Percentiles rank a stretch among this genome's conserved stretches.
Conservation (phyloP, 2,113 vertebrate genomes). For the Fregata magnificens region DNA sequence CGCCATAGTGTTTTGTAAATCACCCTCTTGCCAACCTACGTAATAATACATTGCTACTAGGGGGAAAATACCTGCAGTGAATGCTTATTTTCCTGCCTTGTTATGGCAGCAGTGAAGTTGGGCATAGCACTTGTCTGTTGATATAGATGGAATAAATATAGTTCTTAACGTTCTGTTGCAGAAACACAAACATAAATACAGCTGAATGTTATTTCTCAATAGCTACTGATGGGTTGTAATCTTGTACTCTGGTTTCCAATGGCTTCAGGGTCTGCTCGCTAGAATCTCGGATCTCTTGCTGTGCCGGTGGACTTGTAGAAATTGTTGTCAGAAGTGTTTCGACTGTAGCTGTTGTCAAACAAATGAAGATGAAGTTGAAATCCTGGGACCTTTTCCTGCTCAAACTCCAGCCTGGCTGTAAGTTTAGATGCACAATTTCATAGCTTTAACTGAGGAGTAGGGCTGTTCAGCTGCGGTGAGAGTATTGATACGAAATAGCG, state of each 20-base stretch:
- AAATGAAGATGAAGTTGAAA: conserved; percentile 89
- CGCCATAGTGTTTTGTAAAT: conserved; percentile 17
- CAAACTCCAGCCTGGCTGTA: conserved; percentile 90
- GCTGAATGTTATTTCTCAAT: conserved; percentile 37
- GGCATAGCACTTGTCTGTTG: conserved; percentile 36
- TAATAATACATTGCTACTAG: conserved; percentile 10
- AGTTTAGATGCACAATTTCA: conserved; percentile 56
- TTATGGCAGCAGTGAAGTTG: neutral
- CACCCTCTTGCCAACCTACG: conserved; percentile 42
- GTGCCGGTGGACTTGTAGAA: conserved; percentile 84
- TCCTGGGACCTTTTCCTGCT: conserved; percentile 89
- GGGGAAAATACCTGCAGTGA: conserved; percentile 62
- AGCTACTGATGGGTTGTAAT: conserved; percentile 58
- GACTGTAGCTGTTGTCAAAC: conserved; percentile 86
- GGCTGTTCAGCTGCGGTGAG: neutral
- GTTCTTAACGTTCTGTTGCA: conserved; percentile 24
- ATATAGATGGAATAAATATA: conserved; percentile 40
- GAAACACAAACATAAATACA: conserved; percentile 42
- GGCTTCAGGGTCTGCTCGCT: conserved; percentile 84
- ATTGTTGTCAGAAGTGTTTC: conserved; percentile 86
- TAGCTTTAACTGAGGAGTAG: neutral
- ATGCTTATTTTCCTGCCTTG: conserved; percentile 51
- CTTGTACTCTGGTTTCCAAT: conserved; percentile 37
- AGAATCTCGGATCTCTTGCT: conserved; percentile 85
- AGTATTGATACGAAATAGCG: fast-evolving